Evolutionary conservation across 2,797 vertebrate species (phyloP).

Genomic region (Bradypodion pumilum): DNA sequence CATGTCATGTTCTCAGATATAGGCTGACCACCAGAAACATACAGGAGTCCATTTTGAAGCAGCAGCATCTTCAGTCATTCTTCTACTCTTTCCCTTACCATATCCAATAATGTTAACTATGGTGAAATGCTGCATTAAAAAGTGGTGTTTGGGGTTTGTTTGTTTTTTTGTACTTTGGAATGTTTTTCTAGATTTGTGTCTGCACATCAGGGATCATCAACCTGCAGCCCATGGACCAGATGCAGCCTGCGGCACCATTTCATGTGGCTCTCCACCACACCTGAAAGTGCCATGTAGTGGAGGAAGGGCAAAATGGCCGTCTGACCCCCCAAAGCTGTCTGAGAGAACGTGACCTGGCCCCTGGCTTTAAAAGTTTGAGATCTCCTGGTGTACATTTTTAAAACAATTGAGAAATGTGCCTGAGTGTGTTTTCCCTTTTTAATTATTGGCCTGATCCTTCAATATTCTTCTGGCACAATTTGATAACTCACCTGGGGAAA

Average conservation of each 20-base stretch:
- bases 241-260: too few species aligned
- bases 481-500: background rate
- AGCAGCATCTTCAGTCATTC: conserved; percentile 12
- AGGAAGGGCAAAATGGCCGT: too few species aligned
- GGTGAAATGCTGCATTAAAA: background rate
- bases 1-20: conserved; percentile 4
- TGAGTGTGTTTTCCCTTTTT: background rate
- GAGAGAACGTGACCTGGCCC: too few species aligned
- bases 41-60: conserved; percentile 3
- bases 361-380: too few species aligned
- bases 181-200: too few species aligned
- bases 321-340: too few species aligned
- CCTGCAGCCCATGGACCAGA: too few species aligned
- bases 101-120: background rate
- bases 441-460: too few species aligned
- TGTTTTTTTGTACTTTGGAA: conserved; percentile 28
- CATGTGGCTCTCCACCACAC: too few species aligned
- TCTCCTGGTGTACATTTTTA: background rate
- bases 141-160: too few species aligned
- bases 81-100: conserved; percentile 6
- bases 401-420: background rate
- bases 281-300: too few species aligned
- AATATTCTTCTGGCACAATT: background rate
- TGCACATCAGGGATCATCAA: too few species aligned
- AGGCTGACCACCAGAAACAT: background rate